These are phyloP conservation scores for Strigamia crassipes DNA, from an alignment of 2,888 invertebrate species.

Conservation along the genomic window DNA sequence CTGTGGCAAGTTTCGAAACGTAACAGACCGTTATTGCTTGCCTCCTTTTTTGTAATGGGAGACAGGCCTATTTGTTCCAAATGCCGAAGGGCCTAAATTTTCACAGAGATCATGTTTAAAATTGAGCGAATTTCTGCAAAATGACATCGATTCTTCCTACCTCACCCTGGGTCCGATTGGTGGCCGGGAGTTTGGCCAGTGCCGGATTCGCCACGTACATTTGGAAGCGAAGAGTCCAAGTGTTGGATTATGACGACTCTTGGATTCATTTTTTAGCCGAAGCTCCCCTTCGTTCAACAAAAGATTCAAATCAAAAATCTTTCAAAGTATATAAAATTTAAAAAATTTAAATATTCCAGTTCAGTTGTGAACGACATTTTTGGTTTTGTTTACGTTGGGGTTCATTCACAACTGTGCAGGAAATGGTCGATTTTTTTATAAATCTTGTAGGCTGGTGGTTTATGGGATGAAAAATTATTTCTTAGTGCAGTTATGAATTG, in stretches of 20 bases:
- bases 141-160: slow-evolving; percentile 33
- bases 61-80: slow-evolving; percentile 31
- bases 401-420: too few species aligned
- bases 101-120: neutral
- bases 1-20: neutral
- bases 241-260: slow-evolving; percentile 7
- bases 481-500: too few species aligned
- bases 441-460: too few species aligned
- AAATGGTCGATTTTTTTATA: neutral
- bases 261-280: slow-evolving; percentile 41
- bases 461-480: too few species aligned
- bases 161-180: slow-evolving; percentile 18
- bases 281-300: slow-evolving; percentile 16
- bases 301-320: slow-evolving; percentile 5
- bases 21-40: neutral
- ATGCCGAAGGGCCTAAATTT: neutral
- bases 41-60: neutral
- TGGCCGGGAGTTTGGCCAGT: slow-evolving; percentile 39
- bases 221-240: slow-evolving; percentile 32
- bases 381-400: neutral
- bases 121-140: neutral
- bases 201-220: slow-evolving; percentile 20
- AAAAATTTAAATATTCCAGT: too few species aligned
- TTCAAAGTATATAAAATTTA: slow-evolving; percentile 32
- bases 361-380: neutral